Conservation (phyloP, 2,888 invertebrate genomes). For the Amphipoea oculea region DNA sequence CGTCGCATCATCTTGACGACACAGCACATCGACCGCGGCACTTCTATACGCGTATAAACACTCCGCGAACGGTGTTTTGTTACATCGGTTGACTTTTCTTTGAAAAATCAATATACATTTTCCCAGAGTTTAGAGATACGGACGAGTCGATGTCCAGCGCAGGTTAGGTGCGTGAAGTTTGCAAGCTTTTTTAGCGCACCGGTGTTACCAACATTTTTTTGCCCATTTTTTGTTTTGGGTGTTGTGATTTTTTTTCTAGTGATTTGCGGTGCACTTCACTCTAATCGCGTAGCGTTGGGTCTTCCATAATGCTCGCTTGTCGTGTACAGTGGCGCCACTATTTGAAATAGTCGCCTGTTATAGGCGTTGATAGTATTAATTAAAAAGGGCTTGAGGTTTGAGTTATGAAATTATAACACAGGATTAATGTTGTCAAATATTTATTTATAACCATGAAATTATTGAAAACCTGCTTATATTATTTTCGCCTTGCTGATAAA, state of each 20-base stretch:
- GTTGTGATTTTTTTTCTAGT: slow-evolving; percentile 89
- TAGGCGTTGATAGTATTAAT: slow-evolving; percentile 47
- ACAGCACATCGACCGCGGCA: slow-evolving; percentile 88
- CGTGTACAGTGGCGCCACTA: slow-evolving; percentile 77
- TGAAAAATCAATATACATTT: slow-evolving; percentile 91
- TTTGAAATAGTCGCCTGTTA: slow-evolving; percentile 56
- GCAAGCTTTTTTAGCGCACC: slow-evolving; percentile 91
- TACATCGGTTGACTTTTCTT: slow-evolving; percentile 91
- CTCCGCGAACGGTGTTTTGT: slow-evolving; percentile 90
- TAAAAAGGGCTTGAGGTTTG: slow-evolving; percentile 39
- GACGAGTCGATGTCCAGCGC: slow-evolving; percentile 91
- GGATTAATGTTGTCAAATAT: slow-evolving; percentile 23
- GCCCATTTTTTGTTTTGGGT: slow-evolving; percentile 90
- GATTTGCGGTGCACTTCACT: slow-evolving; percentile 87
- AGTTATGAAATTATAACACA: slow-evolving; percentile 42
- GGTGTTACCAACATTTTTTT: slow-evolving; percentile 91
- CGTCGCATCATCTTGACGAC: slow-evolving; percentile 89
- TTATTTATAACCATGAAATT: slow-evolving; percentile 21
- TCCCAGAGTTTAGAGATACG: slow-evolving; percentile 89
- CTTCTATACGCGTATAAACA: slow-evolving; percentile 89
- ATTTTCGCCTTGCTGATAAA: no score
- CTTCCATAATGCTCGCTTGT: slow-evolving; percentile 80
- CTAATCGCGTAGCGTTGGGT: slow-evolving; percentile 80
- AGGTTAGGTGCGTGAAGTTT: slow-evolving; percentile 91
- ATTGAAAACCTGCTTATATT: not conserved